Percentiles rank a stretch among this genome's conserved stretches.
These are phyloP conservation scores for Galerucella calmariensis DNA, from an alignment of 2,888 invertebrate species.

Conservation along the genomic window DNA sequence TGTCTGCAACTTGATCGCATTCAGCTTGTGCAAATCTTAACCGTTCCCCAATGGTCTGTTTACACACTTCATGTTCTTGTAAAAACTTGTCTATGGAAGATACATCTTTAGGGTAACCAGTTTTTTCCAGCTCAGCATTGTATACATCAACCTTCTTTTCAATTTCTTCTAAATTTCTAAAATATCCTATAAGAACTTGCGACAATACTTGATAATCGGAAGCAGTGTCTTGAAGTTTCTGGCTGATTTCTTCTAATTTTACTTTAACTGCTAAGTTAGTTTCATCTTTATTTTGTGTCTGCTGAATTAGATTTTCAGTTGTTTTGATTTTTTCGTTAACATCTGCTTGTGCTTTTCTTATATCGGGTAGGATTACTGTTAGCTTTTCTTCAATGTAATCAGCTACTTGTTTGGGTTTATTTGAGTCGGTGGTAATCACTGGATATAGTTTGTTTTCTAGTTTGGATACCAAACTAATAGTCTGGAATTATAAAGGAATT, in stretches of 20 bases:
- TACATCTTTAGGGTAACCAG: slow-evolving; percentile 64
- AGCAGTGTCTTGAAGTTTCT: slow-evolving; percentile 74
- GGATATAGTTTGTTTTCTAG: slow-evolving; percentile 81
- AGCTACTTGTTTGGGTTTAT: slow-evolving; percentile 70
- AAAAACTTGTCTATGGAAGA: slow-evolving; percentile 69
- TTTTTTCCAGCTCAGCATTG: slow-evolving; percentile 64
- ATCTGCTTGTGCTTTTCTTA: slow-evolving; percentile 73
- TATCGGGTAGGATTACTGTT: slow-evolving; percentile 69
- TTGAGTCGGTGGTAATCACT: slow-evolving; percentile 73
- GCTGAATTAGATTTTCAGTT: slow-evolving; percentile 73
- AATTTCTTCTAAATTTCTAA: slow-evolving; percentile 73
- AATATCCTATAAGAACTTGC: slow-evolving; percentile 77
- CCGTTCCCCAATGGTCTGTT: slow-evolving; percentile 73
- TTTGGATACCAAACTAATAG: slow-evolving; percentile 74
- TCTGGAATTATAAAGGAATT: slow-evolving; percentile 62
- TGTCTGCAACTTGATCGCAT: slow-evolving; percentile 74
- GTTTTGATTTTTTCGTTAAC: slow-evolving; percentile 75
- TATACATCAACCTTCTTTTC: slow-evolving; percentile 72
- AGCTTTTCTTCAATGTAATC: slow-evolving; percentile 71
- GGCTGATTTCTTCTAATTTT: slow-evolving; percentile 74
- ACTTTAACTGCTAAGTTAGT: slow-evolving; percentile 72
- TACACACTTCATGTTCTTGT: slow-evolving; percentile 74
- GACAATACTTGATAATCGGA: slow-evolving; percentile 78
- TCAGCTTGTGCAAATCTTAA: slow-evolving; percentile 75
- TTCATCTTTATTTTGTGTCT: slow-evolving; percentile 67